Percentiles rank a stretch among this genome's conserved stretches.
phyloP scores from a whole-genome alignment of 2,113 vertebrate species.

The Entomyzon cyanotis region DNA sequence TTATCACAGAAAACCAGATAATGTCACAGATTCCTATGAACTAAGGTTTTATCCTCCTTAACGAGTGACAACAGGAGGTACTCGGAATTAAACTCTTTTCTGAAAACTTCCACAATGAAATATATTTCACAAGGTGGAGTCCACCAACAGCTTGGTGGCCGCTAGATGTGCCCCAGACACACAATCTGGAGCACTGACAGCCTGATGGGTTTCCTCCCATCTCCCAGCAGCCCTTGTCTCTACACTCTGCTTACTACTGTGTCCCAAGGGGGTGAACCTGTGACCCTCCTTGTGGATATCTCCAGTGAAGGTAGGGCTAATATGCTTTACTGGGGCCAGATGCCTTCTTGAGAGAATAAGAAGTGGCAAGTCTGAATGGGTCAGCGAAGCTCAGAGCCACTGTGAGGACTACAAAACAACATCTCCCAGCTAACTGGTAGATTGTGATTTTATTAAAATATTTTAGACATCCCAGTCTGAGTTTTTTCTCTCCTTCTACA shows the following conservation, averaged over 20 bases:
- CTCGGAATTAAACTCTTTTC: neutral
- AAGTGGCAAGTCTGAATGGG: neutral
- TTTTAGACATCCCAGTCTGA: neutral
- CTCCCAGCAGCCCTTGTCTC: neutral
- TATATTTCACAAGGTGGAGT: neutral
- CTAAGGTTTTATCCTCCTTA: neutral
- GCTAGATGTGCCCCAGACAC: neutral
- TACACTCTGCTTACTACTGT: accelerated
- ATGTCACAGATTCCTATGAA: neutral
- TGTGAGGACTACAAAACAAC: neutral
- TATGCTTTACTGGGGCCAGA: accelerated
- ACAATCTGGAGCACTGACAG: accelerated
- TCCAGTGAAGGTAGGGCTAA: neutral
- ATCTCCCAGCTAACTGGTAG: neutral
- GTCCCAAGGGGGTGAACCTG: accelerated
- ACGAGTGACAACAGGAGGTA: neutral
- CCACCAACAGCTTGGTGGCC: neutral
- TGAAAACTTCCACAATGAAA: neutral
- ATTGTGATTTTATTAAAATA: neutral
- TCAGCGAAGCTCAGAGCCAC: neutral
- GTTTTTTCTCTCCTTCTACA: neutral
- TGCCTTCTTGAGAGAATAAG: neutral
- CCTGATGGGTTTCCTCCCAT: neutral
- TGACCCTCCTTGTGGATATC: neutral
- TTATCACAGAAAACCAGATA: neutral